Evolutionary conservation across 2,113 vertebrate genomes (phyloP), one percentile per base, ranked within the genome.

Genomic region (Upupa epops): DNA sequence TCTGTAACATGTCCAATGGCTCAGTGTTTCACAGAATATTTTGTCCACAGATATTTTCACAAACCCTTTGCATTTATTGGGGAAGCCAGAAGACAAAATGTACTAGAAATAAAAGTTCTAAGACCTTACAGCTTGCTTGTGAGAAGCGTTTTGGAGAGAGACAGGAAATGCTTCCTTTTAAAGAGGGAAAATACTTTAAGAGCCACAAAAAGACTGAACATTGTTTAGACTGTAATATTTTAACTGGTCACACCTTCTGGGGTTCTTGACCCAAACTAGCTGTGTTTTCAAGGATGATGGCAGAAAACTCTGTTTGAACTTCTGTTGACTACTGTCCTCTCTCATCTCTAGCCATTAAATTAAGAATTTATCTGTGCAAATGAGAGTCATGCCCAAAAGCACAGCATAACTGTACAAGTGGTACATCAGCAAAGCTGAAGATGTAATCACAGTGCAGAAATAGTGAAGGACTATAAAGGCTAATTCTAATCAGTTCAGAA

Each of bases 201-300:
- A 65, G 40, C 36, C 5, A 28, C 52, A 71, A 29, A 56, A 83
- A 64, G 49, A 75, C 71, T 91, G 77, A 73, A 9, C 64, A 29
- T 73, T 42, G 15, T 95, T 89, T 66, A 76, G 66, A 28, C 18
- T 59, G 56, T 68, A 58, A 5, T 68, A 36, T 69, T 78, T 74
- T 49, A 74, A 83, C 91, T 89, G 80, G 68, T 91, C 90, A 55
- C 76, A 86, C 83, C 72, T 87, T 66, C 76, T 49, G 71, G 76
- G 76, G 29, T 20, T 91, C 77, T 77, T 94, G 31, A 84, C 66
- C 58, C 58, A 71, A 70, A 58, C 34, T 32, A 45, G 65, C 45
- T 64, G 8, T 14, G 17, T 80, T 78, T 66, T 56, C 58, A 73
- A 52, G 54, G 56, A 15, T 56, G 49, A 17, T 76, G 51, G 46